Percentiles rank a stretch among this genome's conserved stretches.
Conservation (phyloP, 2,888 invertebrate species). For the Coelogynopora nodosa region DNA sequence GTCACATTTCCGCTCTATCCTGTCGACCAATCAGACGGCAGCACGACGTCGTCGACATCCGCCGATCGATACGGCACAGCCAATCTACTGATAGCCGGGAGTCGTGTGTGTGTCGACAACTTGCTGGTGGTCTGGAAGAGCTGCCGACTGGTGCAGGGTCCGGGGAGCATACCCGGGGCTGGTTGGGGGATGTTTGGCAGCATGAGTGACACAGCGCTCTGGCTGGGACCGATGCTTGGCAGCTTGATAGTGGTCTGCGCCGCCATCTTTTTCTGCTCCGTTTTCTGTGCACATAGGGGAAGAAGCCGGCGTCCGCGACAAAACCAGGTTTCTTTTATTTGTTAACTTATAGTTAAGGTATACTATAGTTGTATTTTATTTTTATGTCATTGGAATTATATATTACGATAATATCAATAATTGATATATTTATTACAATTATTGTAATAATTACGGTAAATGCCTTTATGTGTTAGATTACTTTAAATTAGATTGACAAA, state of each 20-base stretch:
- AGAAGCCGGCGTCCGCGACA: neutral
- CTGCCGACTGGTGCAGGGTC: neutral
- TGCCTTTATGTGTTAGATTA: too few species aligned
- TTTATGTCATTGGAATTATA: too few species aligned
- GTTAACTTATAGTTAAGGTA: neutral
- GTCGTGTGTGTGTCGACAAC: constrained; percentile 4
- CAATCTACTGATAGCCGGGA: neutral
- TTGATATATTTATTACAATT: too few species aligned
- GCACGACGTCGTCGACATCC: neutral
- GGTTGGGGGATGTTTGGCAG: constrained; percentile 14
- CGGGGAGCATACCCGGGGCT: neutral
- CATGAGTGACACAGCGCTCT: neutral
- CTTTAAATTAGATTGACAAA: too few species aligned
- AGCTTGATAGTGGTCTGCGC: neutral
- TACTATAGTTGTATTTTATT: too few species aligned
- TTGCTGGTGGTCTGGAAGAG: neutral
- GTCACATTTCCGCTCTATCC: neutral
- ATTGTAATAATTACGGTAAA: too few species aligned
- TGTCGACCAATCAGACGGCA: constrained; percentile 1
- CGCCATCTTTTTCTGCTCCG: neutral
- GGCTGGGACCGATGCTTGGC: neutral
- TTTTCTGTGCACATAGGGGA: neutral
- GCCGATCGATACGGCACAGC: neutral
- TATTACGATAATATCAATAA: too few species aligned
- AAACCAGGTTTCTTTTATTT: neutral